Evolutionary conservation across 1,140 invertebrate species (phyloP).

Genomic region (Lysiphlebus fabarum): DNA sequence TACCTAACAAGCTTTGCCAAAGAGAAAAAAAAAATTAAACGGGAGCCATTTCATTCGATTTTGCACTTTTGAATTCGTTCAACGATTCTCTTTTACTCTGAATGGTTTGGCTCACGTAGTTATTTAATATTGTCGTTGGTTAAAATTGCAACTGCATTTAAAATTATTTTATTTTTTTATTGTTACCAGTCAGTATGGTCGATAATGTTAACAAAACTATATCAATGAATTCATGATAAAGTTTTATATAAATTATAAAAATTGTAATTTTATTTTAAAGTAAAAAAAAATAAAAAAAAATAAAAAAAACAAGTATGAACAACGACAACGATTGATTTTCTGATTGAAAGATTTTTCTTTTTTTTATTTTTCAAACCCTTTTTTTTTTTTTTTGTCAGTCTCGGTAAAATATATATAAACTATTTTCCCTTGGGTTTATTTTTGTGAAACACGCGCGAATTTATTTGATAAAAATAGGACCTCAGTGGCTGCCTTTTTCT

Average conservation of each 20-base stretch:
- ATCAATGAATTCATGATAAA: too few relatives aligned
- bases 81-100: not conserved
- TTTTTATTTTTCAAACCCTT: conserved; percentile 27
- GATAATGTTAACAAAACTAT: conserved; percentile 8
- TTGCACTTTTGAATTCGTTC: conserved; percentile 4
- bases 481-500: conserved; percentile 50
- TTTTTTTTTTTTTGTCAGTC: conserved; percentile 25
- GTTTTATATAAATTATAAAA: not conserved
- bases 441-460: conserved; percentile 31
- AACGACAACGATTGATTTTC: conserved; percentile 29
- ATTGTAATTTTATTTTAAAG: not conserved
- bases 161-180: too few relatives aligned
- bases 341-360: conserved; percentile 30
- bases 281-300: not conserved
- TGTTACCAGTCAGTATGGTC: conserved; percentile 1
- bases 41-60: conserved; percentile 16
- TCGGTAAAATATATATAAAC: not conserved
- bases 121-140: conserved; percentile 8
- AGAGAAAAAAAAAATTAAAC: not conserved
- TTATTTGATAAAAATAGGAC: conserved; percentile 41
- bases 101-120: not conserved
- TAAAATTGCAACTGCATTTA: conserved; percentile 11
- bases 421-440: conserved; percentile 14
- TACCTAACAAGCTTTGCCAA: too few relatives aligned
- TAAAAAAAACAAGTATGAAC: not conserved